These are phyloP conservation scores for Chlamydotis undulata DNA, from an alignment of 2,113 vertebrate genomes.

Conservation along the genomic window DNA sequence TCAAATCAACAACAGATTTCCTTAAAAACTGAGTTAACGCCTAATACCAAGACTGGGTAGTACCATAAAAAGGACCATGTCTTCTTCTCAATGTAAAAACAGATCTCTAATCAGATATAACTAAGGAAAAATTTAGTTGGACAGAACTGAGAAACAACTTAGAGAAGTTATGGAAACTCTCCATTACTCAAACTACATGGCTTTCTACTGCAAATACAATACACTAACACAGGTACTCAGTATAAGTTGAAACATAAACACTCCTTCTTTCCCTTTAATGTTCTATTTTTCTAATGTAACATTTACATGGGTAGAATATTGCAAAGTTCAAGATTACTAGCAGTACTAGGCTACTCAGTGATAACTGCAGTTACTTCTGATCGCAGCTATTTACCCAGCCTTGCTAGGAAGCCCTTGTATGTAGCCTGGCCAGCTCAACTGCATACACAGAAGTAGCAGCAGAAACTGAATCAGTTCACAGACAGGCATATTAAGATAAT, in stretches of 20 bases:
- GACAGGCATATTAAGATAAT: neutral
- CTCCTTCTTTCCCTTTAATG: neutral
- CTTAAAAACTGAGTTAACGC: neutral
- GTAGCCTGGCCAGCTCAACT: neutral
- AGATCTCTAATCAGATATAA: neutral
- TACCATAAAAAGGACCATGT: neutral
- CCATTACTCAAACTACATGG: neutral
- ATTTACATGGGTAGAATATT: neutral
- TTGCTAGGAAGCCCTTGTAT: neutral
- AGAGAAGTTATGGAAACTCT: neutral
- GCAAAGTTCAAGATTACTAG: neutral
- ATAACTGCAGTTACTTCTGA: neutral
- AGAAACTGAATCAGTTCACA: neutral
- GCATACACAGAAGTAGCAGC: neutral
- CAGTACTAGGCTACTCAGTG: neutral
- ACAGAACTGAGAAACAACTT: neutral
- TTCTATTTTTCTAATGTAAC: neutral
- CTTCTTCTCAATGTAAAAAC: neutral
- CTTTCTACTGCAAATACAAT: neutral
- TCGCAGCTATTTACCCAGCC: neutral
- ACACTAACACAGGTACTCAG: accelerated
- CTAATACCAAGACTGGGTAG: neutral
- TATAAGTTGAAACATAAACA: neutral
- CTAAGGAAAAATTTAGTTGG: neutral
- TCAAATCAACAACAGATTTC: neutral